Evolutionary conservation across 2,113 vertebrate genomes (phyloP), one percentile per base, ranked within the genome.

Genomic region (Pardalotus punctatus): DNA sequence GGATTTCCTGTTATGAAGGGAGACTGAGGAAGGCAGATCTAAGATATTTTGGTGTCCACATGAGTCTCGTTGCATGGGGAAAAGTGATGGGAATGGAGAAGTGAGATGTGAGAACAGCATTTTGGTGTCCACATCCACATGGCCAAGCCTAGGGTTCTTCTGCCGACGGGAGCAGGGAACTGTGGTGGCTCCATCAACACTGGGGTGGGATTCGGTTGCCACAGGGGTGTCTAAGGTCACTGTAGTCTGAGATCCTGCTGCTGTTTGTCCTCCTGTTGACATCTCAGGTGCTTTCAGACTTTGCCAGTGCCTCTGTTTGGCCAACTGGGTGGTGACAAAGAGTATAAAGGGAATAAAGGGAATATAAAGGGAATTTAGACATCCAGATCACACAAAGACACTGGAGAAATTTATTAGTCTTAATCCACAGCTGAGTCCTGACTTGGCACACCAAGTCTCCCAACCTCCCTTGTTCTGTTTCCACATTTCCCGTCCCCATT

Each of bases 281-380:
- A 36, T 48, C 62, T 73, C 28, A 42, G 29, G 33, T 43, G 33
- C 23, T 65, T 78, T 70, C 28, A 90, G 47, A 17, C 21, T 25
- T 70, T 40, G 9, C 6, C 20, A 58, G 43, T 29, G 45, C 10
- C 14, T 35, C 60, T 60, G 27, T 48, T 61, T 10, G 9, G 6
- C 12, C 62, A 70, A 3, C 15, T 54, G n/a, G 66, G 19, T 35
- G 0, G 0, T 50, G 22, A 11, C 23, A 27, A 25, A 61, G 25
- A 14, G 9, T 16, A 25, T 16, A 31, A 43, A 14, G 14, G 15
- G 19, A 14, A 62, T 38, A 51, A 40, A 60, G 24, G 35, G n/a
- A 58, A 35, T 51, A 50, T 53, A 69, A 69, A 69, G 15, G 47
- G 6, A 38, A 54, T 79, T 61, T 24, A 38, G 50, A 48, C 7